These are phyloP conservation scores for Melolontha melolontha DNA, from an alignment of 2,888 invertebrate species.

Conservation along the genomic window DNA sequence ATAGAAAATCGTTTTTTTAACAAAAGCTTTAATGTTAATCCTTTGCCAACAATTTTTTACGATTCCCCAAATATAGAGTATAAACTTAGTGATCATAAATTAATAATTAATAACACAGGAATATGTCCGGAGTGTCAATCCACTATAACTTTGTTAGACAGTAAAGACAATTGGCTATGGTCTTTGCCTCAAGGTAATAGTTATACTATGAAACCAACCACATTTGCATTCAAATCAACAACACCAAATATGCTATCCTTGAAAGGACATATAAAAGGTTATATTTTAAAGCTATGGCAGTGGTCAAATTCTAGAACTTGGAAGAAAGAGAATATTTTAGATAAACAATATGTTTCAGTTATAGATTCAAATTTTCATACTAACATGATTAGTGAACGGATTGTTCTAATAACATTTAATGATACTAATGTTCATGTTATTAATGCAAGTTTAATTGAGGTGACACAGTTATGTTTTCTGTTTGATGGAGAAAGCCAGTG, in stretches of 20 bases:
- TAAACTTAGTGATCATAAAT: slow-evolving; percentile 72
- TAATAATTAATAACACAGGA: slow-evolving; percentile 79
- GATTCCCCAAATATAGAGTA: slow-evolving; percentile 65
- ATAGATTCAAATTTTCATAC: slow-evolving; percentile 41
- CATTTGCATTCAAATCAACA: slow-evolving; percentile 72
- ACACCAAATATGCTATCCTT: slow-evolving; percentile 57
- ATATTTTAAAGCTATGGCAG: slow-evolving; percentile 86
- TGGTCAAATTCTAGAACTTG: slow-evolving; percentile 65
- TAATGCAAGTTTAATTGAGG: slow-evolving; percentile 83
- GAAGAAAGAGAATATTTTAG: slow-evolving; percentile 5
- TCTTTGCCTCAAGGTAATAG: slow-evolving; percentile 74
- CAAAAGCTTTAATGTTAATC: slow-evolving; percentile 41
- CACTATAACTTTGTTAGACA: slow-evolving; percentile 70
- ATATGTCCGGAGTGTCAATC: slow-evolving; percentile 79
- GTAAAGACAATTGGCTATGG: slow-evolving; percentile 63
- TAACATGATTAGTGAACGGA: slow-evolving; percentile 68
- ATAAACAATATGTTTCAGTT: slow-evolving; percentile 38
- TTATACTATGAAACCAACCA: slow-evolving; percentile 79
- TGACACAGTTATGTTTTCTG: slow-evolving; percentile 77
- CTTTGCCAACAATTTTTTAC: slow-evolving; percentile 50
- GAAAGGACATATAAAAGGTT: slow-evolving; percentile 75
- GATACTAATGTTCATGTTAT: slow-evolving; percentile 79
- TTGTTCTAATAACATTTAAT: slow-evolving; percentile 84
- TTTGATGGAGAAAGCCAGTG: slow-evolving; percentile 67
- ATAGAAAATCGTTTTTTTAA: slow-evolving; percentile 42